Evolutionary conservation across 2,888 invertebrate species (phyloP), one percentile per base, ranked within the genome.

Genomic region (Auanema sp.): DNA sequence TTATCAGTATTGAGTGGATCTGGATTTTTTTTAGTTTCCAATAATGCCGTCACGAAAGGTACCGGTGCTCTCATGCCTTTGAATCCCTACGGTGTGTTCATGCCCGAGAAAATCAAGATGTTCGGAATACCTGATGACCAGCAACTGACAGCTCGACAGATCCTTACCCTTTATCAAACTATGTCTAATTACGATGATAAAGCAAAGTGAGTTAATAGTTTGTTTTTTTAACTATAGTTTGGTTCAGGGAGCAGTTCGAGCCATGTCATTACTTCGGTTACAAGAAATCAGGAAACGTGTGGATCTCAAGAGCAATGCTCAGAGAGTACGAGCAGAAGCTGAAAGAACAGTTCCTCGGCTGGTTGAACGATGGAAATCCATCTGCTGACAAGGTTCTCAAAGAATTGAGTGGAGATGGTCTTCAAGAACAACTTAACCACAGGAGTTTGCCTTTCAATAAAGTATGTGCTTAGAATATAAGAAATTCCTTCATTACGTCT

Each of bases 41-140:
- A 10, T 5, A 47, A 47, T 18, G 23, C 52, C 2, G 16, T 21
- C 23, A 18, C 41, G 23, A 47, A 18, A 18, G 23, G 25, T n/a
- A 5, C 18, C 16, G 11, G 44, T 25, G 11, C 18, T 8, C 6
- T 60, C 24, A 61, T 64, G 49, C 72, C 75, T 55, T 69, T 81
- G 59, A 79, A 77, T 72, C 81, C 81, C 11, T 81, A 78, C 64
- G 76, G 79, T 57, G 80, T 81, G 5, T 81, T 76, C 69, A 79
- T 76, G 71, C 80, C 79, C 24, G 81, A 82, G 65, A 81, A 81
- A 65, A 66, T 81, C 42, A 60, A 72, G 25, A 79, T 81, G 79
- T 81, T 81, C 66, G 79, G 79, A 5, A 80, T 81, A 42, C 81
- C 81, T 1, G 79, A 76, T 60, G 81, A 81, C 64, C 82, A 82